Base-by-base conservation (phyloP, 2,888 invertebrate species). In the Stenchaetothrips biformis region DNA sequence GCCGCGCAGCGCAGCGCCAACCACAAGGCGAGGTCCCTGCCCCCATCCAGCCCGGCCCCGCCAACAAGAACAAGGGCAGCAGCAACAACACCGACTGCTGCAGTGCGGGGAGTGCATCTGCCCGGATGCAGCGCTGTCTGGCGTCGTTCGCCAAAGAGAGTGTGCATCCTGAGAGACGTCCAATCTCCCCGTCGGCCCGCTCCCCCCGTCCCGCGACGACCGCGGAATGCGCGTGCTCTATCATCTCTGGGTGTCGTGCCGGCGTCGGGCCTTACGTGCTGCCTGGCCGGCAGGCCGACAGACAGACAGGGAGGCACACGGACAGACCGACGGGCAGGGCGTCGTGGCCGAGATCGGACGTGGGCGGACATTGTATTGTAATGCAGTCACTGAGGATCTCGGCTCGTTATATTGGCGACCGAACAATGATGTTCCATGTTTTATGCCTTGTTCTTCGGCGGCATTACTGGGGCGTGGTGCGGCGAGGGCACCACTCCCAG, bases 351-450 rank as follows among this genome's bases (percentile, higher is more conserved):
- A 25, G 67, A 74, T 74, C 67, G 11, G 67, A 25, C 21, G 67
- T 74, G 67, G 67, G 67, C 67, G 67, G 67, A 74, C 67, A 74
- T 74, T 74, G 67, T 74, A 74, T 74, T 74, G 67, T 74, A 74
- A 74, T 74, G 67, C 67, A 74, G 67, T 53, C 53, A 53, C 53
- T 13, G 53, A 4, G 67, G 67, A 25, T 13, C 59, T 18, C 59
- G 53, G 59, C 67, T 74, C 67, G 67, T 74, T 74, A 74, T 74
- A 74, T 74, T 74, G 67, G 67, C 67, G 67, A 74, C 67, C 67
- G 67, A 74, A 74, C 67, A 74, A 74, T 74, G 67, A 74, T 74
- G 67, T 74, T 74, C 67, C 67, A 74, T 74, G 67, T 74, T 74
- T 74, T 74, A 74, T 74, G 67, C 67, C 67, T 74, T 74, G 67